These are phyloP conservation scores for Chironomus striatipennis DNA, from an alignment of 1,140 invertebrate genomes.

Conservation along the genomic window DNA sequence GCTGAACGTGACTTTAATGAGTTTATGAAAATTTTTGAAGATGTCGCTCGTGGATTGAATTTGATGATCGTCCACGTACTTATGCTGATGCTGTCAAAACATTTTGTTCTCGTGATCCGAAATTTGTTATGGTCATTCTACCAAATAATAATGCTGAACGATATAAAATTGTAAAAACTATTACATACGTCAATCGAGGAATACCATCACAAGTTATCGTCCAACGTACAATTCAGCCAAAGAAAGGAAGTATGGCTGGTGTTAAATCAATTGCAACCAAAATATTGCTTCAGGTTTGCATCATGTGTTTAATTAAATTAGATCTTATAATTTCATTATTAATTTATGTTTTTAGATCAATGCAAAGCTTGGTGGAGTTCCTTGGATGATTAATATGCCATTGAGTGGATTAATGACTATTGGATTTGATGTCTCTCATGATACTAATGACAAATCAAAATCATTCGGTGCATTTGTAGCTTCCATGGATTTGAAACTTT, in stretches of 20 bases:
- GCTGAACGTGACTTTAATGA: conserved; percentile 37
- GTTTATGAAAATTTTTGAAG: conserved; percentile 41
- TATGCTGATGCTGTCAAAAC: conserved; percentile 50
- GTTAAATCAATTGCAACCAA: conserved; percentile 76
- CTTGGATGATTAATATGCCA: conserved; percentile 70
- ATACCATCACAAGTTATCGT: conserved; percentile 68
- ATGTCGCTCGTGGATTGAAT: conserved; percentile 39
- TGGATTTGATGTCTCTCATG: conserved; percentile 84
- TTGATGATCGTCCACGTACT: conserved; percentile 43
- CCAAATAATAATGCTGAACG: conserved; percentile 53
- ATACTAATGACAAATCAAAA: conserved; percentile 50
- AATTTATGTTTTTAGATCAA: conserved; percentile 48
- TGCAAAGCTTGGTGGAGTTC: conserved; percentile 79
- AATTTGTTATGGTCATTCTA: conserved; percentile 53
- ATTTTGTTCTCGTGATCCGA: conserved; percentile 44
- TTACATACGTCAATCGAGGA: conserved; percentile 66
- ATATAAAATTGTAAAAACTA: conserved; percentile 78
- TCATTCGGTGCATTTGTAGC: conserved; percentile 70
- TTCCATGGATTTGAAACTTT: conserved; percentile 51
- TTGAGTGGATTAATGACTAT: conserved; percentile 64
- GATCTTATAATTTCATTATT: no score
- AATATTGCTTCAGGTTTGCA: conserved; percentile 56
- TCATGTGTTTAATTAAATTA: no score
- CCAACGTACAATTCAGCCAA: conserved; percentile 46
- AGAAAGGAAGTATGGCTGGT: conserved; percentile 36